Conservation (phyloP, 2,113 vertebrate species). For the Penelope pileata region DNA sequence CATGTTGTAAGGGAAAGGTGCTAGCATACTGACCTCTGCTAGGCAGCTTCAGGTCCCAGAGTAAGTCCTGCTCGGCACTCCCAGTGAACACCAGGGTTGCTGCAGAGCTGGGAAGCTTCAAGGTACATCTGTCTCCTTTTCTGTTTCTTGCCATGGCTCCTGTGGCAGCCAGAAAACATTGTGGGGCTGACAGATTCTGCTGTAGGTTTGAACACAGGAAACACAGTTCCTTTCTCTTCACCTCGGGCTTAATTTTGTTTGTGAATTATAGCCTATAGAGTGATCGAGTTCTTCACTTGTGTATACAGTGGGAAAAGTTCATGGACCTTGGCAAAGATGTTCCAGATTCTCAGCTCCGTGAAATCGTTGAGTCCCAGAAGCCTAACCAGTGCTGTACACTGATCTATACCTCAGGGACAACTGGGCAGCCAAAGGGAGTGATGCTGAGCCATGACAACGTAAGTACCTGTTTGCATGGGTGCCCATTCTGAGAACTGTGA, state of each 20-base stretch:
- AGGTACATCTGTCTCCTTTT: background rate
- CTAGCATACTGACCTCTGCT: background rate
- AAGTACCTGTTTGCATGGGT: conserved; percentile 21
- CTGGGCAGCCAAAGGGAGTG: conserved; percentile 88
- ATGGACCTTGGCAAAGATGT: conserved; percentile 81
- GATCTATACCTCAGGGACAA: conserved; percentile 95
- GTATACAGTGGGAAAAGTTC: conserved; percentile 87
- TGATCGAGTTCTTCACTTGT: background rate
- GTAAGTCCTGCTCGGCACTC: background rate
- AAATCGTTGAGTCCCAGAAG: conserved; percentile 82
- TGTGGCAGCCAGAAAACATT: background rate
- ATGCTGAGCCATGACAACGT: conserved; percentile 98
- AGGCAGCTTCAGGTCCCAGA: background rate
- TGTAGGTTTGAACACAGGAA: background rate
- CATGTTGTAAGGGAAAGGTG: background rate
- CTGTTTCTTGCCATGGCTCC: background rate
- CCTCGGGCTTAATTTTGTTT: background rate
- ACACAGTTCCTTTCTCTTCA: background rate
- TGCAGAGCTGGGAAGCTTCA: background rate
- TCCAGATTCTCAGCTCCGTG: conserved; percentile 75
- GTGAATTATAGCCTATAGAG: background rate
- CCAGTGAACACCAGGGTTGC: background rate
- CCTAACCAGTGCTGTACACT: conserved; percentile 91
- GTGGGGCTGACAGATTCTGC: background rate
- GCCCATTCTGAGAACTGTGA: rapidly evolving